A percentile compares a stretch with the other conserved stretches of the same genome.
Conservation (phyloP, 1,140 invertebrate species). For the Drosophila murphyi region DNA sequence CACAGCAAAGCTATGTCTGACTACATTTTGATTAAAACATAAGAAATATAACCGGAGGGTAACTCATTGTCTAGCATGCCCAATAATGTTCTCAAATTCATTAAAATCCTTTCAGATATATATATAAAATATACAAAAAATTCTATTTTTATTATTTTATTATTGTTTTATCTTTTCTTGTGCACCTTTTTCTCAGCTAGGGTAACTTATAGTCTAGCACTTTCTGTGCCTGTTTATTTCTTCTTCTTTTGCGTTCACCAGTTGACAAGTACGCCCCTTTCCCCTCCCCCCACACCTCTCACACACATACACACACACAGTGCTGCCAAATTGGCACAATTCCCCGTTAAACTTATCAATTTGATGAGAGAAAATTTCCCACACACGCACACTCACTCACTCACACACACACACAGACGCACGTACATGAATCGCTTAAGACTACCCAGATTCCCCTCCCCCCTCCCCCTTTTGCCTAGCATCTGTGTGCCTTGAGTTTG, state of each 20-base stretch:
- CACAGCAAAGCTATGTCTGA: no score
- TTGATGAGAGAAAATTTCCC: conserved; percentile 63
- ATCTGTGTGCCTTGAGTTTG: conserved; percentile 33
- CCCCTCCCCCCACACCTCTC: conserved; percentile 4
- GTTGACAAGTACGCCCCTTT: conserved; percentile 55
- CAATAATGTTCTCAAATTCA: no score
- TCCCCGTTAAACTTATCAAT: conserved; percentile 78
- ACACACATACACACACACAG: conserved; percentile 19
- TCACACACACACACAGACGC: conserved; percentile 10
- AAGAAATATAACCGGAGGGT: no score
- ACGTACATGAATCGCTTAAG: conserved; percentile 8
- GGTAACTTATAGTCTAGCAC: not conserved
- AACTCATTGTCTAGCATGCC: no score
- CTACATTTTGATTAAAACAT: no score
- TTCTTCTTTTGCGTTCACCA: conserved; percentile 19
- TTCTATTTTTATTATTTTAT: not conserved
- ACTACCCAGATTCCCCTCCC: not conserved
- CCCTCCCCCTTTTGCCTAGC: not conserved
- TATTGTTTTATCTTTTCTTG: not conserved
- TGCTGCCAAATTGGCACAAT: conserved; percentile 73
- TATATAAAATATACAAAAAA: no score
- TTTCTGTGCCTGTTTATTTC: not conserved
- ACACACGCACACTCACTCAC: conserved; percentile 18
- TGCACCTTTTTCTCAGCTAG: not conserved
- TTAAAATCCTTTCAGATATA: no score